Evolutionary conservation across 2,113 vertebrate genomes (phyloP).

Genomic region (Hyperopisus bebe): DNA sequence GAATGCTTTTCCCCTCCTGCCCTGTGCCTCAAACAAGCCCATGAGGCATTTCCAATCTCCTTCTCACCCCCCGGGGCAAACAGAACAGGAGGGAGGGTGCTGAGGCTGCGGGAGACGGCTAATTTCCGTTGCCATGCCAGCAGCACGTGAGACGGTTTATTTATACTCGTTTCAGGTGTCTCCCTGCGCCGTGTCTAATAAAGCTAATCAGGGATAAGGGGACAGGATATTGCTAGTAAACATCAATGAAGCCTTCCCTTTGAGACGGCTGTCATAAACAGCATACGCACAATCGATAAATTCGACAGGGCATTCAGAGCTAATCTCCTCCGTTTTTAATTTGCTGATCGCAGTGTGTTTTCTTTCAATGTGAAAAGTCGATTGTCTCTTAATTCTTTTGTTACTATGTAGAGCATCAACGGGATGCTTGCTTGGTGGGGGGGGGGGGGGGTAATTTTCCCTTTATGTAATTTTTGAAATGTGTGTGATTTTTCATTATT

Average conservation of each 20-base stretch:
- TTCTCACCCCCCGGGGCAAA: background rate
- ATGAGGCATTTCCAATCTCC: background rate
- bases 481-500: background rate
- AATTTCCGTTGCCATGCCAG: constrained; percentile 27
- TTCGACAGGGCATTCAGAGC: constrained; percentile 14
- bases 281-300: constrained; percentile 12
- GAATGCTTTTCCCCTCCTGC: background rate
- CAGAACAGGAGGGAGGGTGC: background rate
- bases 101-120: background rate
- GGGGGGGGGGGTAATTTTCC: background rate
- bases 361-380: background rate
- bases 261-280: constrained; percentile 14
- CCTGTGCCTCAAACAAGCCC: background rate
- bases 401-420: background rate
- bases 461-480: background rate
- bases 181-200: background rate
- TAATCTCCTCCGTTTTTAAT: constrained; percentile 12
- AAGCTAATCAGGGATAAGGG: constrained; percentile 14
- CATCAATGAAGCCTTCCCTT: constrained; percentile 4
- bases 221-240: background rate
- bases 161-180: background rate
- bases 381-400: background rate
- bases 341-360: background rate
- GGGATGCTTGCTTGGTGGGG: background rate
- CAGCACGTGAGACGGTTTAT: background rate